Base-by-base conservation (phyloP, 2,888 invertebrate species). In the Ichneumoninae sp. region DNA sequence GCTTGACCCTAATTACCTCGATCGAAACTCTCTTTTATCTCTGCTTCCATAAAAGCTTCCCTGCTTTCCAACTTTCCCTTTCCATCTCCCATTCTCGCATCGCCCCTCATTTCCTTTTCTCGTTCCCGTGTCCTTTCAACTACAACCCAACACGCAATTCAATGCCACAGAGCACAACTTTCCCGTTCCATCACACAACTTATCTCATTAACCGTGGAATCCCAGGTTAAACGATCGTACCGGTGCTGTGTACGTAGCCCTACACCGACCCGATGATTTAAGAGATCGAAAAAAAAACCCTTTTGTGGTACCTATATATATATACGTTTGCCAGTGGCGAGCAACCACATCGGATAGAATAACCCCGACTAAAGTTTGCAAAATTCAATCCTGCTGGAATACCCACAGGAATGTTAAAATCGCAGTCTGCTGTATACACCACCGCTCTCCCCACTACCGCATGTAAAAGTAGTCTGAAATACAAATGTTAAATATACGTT, bases 171-270 rank as follows among this genome's bases (percentile, higher is more conserved):
- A n/a, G 54, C 60, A 26, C 10, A 84, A 84, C 84, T 84, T 84
- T 65, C 66, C 68, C 84, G 52, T 82, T 82, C 79, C 82, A 80
- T 80, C 79, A 62, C 40, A 54, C 79, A 84, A 84, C 84, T 84
- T 84, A 84, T 82, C 84, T 84, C 84, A 84, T 84, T 84, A 84
- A 84, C 84, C 62, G 44, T 50, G 79, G 79, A 82, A 84, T 84
- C 76, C 71, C 75, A 33, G 76, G 71, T 75, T 76, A 82, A 82
- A 82, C 76, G 82, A 82, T 84, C 68, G 79, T 68, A 40, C 75
- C 47, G 33, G 40, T 57, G 65, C 16, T 74, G 62, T 62, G 62
- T 33, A 16, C 62, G 62, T 50, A 65, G 22, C 22, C 52, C 5
- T 78, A 60, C 30, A 66, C 30, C 71, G 19, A 65, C 75, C 36